phyloP scores from a whole-genome alignment of 2,113 vertebrate genomes.

The Vimba vimba region DNA sequence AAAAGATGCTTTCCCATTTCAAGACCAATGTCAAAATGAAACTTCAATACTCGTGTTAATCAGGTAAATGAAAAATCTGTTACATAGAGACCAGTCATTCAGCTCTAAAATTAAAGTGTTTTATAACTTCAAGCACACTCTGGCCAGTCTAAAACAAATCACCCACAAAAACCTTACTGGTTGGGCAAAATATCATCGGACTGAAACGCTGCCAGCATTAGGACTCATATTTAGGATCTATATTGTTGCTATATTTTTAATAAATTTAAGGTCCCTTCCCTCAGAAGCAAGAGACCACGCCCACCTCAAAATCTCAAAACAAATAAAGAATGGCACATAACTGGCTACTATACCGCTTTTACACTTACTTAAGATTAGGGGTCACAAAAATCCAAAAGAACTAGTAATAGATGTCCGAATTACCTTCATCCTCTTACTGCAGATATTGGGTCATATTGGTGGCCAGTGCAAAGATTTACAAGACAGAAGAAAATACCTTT shows the following conservation, averaged over 20 bases:
- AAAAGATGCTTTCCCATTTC: background rate
- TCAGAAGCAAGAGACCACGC: background rate
- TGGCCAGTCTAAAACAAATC: background rate
- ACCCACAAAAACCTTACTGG: background rate
- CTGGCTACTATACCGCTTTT: background rate
- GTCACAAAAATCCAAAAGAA: background rate
- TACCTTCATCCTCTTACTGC: background rate
- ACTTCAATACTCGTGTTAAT: background rate
- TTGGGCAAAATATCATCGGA: background rate
- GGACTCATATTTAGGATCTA: background rate
- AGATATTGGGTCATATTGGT: background rate
- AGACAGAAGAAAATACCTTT: background rate
- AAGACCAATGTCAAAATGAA: background rate
- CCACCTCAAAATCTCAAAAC: background rate
- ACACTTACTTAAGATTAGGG: background rate
- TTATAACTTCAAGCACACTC: slow-evolving; percentile 38
- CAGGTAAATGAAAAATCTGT: background rate
- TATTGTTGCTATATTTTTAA: background rate
- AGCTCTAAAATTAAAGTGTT: background rate
- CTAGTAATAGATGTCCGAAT: background rate
- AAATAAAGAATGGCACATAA: background rate
- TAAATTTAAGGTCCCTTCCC: background rate
- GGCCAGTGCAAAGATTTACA: background rate
- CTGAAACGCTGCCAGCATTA: background rate
- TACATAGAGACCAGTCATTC: background rate